phyloP scores from a whole-genome alignment of 2,888 invertebrate species.

The Hypomecis punctinalis region DNA sequence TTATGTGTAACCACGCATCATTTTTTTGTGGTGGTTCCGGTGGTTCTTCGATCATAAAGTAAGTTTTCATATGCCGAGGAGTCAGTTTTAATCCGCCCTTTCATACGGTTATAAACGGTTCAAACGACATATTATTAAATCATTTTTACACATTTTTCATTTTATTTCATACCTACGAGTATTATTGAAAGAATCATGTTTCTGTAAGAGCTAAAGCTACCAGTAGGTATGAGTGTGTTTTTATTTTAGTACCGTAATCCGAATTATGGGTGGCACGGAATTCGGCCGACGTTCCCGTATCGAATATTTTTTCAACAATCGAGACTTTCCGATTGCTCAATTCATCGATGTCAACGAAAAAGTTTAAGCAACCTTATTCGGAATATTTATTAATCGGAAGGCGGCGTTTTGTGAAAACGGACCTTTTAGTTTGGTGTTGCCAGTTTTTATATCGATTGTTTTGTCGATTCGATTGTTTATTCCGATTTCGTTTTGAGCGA shows the following conservation, averaged over 20 bases:
- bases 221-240: too few species aligned
- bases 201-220: too few species aligned
- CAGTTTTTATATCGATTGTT: slow-evolving; percentile 37
- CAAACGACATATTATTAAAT: too few species aligned
- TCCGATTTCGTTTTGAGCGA: slow-evolving; percentile 21
- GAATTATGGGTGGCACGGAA: slow-evolving; percentile 25
- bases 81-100: too few species aligned
- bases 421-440: slow-evolving; percentile 31
- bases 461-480: slow-evolving; percentile 34
- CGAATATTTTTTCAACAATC: slow-evolving; percentile 41
- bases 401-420: slow-evolving; percentile 42
- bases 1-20: too few species aligned
- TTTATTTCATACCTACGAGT: too few species aligned
- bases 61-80: too few species aligned
- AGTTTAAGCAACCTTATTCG: slow-evolving; percentile 46
- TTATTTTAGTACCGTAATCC: slow-evolving; percentile 7
- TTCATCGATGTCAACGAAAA: slow-evolving; percentile 47
- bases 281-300: slow-evolving; percentile 20
- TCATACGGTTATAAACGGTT: too few species aligned
- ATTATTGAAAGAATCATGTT: too few species aligned
- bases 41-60: too few species aligned
- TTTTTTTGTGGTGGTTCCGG: too few species aligned
- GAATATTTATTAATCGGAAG: slow-evolving; percentile 48
- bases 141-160: too few species aligned
- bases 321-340: slow-evolving; percentile 43